Percentiles rank a stretch among this genome's conserved stretches.
phyloP scores from a whole-genome alignment of 2,888 invertebrate genomes.

The Byasa hedistus region DNA sequence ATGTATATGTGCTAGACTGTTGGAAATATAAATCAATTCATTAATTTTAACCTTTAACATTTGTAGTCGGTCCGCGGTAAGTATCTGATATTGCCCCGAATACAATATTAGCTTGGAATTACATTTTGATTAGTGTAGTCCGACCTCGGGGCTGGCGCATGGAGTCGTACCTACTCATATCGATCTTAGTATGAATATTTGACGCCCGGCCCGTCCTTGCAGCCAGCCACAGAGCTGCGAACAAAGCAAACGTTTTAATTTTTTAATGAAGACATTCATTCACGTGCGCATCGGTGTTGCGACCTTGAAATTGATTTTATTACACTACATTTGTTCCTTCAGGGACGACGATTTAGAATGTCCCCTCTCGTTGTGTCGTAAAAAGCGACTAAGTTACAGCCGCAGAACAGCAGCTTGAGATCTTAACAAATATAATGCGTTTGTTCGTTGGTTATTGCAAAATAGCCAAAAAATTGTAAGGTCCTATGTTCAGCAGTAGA shows the following conservation, averaged over 20 bases:
- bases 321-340: too few relatives aligned
- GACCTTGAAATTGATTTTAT: constrained; percentile 1
- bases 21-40: constrained; percentile 41
- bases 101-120: constrained; percentile 66
- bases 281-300: constrained; percentile 1
- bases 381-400: too few relatives aligned
- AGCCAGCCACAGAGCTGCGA: constrained; percentile 47
- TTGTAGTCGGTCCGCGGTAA: constrained; percentile 35
- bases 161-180: constrained; percentile 58
- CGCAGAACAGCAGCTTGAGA: too few relatives aligned
- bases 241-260: constrained; percentile 29
- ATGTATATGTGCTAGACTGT: constrained; percentile 4
- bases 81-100: constrained; percentile 48
- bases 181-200: constrained; percentile 77
- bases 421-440: too few relatives aligned
- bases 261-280: constrained; percentile 22
- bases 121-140: constrained; percentile 68
- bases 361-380: too few relatives aligned
- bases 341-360: too few relatives aligned
- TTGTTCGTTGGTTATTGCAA: too few relatives aligned
- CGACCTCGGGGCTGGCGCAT: constrained; percentile 63
- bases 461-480: too few relatives aligned
- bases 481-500: too few relatives aligned
- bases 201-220: constrained; percentile 66
- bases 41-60: constrained; percentile 48